Evolutionary conservation across 2,888 invertebrate species (phyloP), one percentile per base, ranked within the genome.

Genomic region (Hyposoter didymator): DNA sequence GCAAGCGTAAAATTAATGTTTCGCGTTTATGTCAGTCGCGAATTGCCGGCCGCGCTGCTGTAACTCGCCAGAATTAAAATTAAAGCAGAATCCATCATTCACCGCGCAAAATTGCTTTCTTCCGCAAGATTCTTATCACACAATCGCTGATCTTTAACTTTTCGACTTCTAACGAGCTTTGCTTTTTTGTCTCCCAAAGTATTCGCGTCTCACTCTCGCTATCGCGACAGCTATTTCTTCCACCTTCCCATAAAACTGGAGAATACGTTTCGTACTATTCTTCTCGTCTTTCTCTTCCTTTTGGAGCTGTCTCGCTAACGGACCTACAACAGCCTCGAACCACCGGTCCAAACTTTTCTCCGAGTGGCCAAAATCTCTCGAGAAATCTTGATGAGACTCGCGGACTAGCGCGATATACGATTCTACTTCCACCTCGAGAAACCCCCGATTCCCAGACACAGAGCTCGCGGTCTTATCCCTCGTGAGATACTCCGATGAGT

Each of bases 361-460:
- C 39, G 78, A 70, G 22, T 49, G 43, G 87, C 88, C 87, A 88
- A 70, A 90, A 90, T 90, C 80, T 64, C 80, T 64, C 83, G 49
- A 67, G 83, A 87, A 87, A 91, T 90, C 89, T 89, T 87, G 87
- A 89, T 89, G 88, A 89, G 89, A 89, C 88, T 90, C 87, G 75
- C 87, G 69, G 45, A 47, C 55, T 22, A 19, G 82, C 64, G 39
- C 59, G 45, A 55, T 73, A 66, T 74, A 28, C 59, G 59, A 64
- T 64, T 74, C 83, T 59, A 75, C 88, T 89, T 85, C 67, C 78
- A 19, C 14, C 59, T 59, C 28, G n/a, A 35, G 39, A 35, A 39
- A 64, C 39, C 2, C 12, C 4, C 28, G 28, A 28, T 28, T 14
- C 28, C 28, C 59, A 22, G 22, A 22, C 22, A 22, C 55, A 22